These are phyloP conservation scores for Halcyon leucocephala DNA, from an alignment of 2,797 vertebrate species.

Conservation along the genomic window DNA sequence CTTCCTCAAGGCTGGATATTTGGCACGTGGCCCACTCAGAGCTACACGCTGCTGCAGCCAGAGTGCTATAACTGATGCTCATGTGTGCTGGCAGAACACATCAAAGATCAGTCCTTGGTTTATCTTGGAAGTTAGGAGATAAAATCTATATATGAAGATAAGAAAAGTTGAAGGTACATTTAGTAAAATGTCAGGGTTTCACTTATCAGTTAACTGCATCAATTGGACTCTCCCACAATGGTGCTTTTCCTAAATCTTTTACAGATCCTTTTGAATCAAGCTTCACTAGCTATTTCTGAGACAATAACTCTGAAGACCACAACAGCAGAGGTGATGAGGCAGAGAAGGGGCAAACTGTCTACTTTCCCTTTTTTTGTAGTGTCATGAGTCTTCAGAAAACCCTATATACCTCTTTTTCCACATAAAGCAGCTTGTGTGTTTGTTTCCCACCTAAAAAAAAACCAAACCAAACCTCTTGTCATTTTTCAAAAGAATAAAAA, in stretches of 20 bases:
- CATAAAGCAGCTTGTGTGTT: background rate
- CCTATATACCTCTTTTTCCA: background rate
- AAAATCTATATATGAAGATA: background rate
- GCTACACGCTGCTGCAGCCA: too few species aligned
- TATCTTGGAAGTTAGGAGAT: background rate
- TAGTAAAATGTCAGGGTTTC: background rate
- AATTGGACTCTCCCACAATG: background rate
- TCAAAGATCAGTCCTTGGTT: background rate
- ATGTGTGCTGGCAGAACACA: background rate
- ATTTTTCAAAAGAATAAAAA: background rate
- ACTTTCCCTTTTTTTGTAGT: background rate
- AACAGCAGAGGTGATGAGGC: background rate
- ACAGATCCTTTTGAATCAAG: background rate
- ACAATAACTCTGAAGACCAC: background rate
- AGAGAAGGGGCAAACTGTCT: background rate
- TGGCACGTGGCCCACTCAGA: fast-evolving
- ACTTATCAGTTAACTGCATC: background rate
- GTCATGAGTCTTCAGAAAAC: background rate
- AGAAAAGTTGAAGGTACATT: background rate
- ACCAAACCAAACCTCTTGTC: background rate
- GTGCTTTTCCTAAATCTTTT: background rate
- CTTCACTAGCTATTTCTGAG: background rate
- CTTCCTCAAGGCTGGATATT: background rate
- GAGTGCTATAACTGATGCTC: background rate
- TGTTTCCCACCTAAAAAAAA: background rate